phyloP scores from a whole-genome alignment of 2,888 invertebrate genomes.

The Lagria hirta region DNA sequence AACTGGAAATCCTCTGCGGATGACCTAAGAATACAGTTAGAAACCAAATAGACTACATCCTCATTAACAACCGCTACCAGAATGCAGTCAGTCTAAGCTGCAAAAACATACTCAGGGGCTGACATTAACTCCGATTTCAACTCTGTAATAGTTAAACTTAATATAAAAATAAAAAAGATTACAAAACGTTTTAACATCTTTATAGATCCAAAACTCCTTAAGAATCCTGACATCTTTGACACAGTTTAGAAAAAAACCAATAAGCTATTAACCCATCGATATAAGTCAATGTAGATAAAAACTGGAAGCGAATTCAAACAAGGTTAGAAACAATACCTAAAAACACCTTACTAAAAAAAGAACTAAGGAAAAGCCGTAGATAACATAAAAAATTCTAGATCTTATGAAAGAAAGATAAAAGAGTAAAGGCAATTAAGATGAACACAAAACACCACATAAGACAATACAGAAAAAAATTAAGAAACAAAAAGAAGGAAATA shows the following conservation, averaged over 20 bases:
- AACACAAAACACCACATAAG: constrained; percentile 1
- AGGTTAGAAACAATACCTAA: no score
- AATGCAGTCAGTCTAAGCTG: background rate
- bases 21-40: background rate
- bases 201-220: background rate
- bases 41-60: constrained; percentile 1
- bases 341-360: no score
- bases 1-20: constrained; percentile 1
- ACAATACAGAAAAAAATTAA: no score
- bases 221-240: background rate
- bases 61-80: constrained; percentile 1
- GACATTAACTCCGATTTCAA: constrained; percentile 1
- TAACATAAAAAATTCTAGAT: background rate
- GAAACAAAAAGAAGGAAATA: background rate
- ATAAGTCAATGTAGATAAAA: constrained; percentile 1
- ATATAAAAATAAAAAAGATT: background rate
- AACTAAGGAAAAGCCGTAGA: constrained; percentile 1
- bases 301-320: background rate
- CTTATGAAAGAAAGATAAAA: background rate
- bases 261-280: no score
- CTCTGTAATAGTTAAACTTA: background rate
- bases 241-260: no score
- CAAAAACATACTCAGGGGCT: constrained; percentile 1
- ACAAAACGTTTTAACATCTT: background rate
- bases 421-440: background rate